Base-by-base conservation (phyloP, 2,888 invertebrate species). In the Mythimna ferrago region DNA sequence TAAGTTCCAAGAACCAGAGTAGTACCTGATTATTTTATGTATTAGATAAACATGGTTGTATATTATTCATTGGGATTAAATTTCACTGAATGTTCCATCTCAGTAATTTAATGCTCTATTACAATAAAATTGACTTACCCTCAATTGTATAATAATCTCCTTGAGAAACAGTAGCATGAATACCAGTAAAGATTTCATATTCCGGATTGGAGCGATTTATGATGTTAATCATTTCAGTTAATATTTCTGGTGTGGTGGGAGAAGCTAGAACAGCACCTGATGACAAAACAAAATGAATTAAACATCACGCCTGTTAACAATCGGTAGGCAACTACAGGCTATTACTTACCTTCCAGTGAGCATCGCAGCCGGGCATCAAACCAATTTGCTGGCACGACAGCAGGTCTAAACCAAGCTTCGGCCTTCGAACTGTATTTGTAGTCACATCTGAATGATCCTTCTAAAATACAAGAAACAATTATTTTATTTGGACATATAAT, bases 111-210 rank as follows among this genome's bases (percentile, higher is more conserved):
- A 51, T 51, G 19, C 19, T 19, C 51, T 19, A 19, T 21, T 54
- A 5, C 21, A 11, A 44, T 21, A n/a, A 6, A 65, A 26, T 21
- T 26, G 6, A 65, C 68, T 44, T 1, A 80, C 85, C 81, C 63
- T 76, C 80, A 26, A 79, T 11, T 0, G 74, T 71, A 32, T 53
- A 35, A 61, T 68, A 82, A 54, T 80, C 73, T 44, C 81, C 85
- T 44, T 38, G 71, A 14, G 86, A 78, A 21, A 83, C 62, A 3
- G 75, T 83, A 0, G 83, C 67, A 41, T 83, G 78, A n/a, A 85
- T 60, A 3, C 84, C 84, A 2, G 84, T 85, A 14, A 78, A 83
- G 11, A 81, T 61, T 35, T 63, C 58, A 11, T 56, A 63, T n/a
- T 74, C 26, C 1, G 56, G 69, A 19, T 63, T 61, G 2, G 62